A percentile compares a stretch with the other conserved stretches of the same genome.
Conservation (phyloP, 2,888 invertebrate species). For the Coenonympha arcania region DNA sequence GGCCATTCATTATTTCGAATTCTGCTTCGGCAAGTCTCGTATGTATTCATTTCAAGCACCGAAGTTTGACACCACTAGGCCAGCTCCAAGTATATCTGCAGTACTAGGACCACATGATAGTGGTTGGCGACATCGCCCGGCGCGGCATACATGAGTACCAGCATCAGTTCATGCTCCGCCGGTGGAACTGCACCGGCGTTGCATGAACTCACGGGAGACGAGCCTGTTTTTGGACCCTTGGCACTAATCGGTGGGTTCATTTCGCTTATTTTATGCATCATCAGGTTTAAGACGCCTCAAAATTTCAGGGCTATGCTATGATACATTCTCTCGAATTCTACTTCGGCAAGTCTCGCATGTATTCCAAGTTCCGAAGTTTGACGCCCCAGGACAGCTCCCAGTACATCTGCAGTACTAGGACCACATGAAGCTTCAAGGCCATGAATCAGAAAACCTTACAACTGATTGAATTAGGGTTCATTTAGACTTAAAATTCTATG, state of each 20-base stretch:
- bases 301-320: too few relatives aligned
- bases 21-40: slow-evolving; percentile 76
- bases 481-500: too few relatives aligned
- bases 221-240: slow-evolving; percentile 90
- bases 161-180: slow-evolving; percentile 83
- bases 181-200: slow-evolving; percentile 97
- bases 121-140: slow-evolving; percentile 84
- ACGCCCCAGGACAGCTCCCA: slow-evolving; percentile 87
- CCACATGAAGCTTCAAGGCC: slow-evolving; percentile 86
- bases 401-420: slow-evolving; percentile 89
- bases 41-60: slow-evolving; percentile 79
- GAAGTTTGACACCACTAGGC: slow-evolving; percentile 86
- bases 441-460: too few relatives aligned
- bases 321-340: slow-evolving; percentile 72
- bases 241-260: slow-evolving; percentile 81
- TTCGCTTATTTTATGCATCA: not conserved
- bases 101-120: slow-evolving; percentile 90
- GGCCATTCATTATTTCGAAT: slow-evolving; percentile 71
- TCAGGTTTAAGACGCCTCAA: not conserved
- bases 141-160: slow-evolving; percentile 88
- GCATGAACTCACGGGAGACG: slow-evolving; percentile 79
- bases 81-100: slow-evolving; percentile 87
- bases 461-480: too few relatives aligned
- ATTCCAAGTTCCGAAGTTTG: slow-evolving; percentile 82
- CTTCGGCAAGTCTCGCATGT: slow-evolving; percentile 76